Percentiles rank a stretch among this genome's conserved stretches.
Evolutionary conservation across 2,797 vertebrate species (phyloP).

Genomic region (Lateolabrax maculatus): DNA sequence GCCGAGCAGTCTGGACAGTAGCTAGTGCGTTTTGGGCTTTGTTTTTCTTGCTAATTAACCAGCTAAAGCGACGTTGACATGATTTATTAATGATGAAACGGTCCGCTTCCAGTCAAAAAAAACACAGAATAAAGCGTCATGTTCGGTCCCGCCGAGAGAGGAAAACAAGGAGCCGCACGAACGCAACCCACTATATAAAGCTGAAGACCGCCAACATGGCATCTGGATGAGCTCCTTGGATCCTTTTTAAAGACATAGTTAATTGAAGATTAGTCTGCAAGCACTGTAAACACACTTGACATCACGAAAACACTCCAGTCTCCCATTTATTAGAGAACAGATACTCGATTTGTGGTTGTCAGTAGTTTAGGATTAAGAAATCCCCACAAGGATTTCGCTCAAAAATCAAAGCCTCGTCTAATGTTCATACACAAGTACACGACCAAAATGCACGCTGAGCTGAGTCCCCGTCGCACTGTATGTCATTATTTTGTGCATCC

Average conservation of each 20-base stretch:
- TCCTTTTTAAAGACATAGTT: neutral
- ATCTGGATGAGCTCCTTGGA: neutral
- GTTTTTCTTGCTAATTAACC: slow-evolving; percentile 11
- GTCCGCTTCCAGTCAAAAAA: neutral
- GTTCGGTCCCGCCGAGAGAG: neutral
- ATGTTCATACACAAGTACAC: slow-evolving; percentile 35
- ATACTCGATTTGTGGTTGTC: neutral
- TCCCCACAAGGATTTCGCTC: neutral
- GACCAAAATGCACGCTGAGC: slow-evolving; percentile 40
- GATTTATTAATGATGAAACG: neutral
- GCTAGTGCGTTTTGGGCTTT: slow-evolving; percentile 19
- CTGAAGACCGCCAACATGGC: neutral
- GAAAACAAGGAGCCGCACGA: neutral
- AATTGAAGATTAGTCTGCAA: slow-evolving; percentile 6
- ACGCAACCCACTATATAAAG: neutral
- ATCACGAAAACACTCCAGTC: slow-evolving; percentile 55
- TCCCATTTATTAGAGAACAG: neutral
- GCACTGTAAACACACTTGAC: slow-evolving; percentile 10
- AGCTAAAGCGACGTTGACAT: slow-evolving; percentile 18
- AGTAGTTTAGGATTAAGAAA: slow-evolving; percentile 8
- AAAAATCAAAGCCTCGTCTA: slow-evolving; percentile 6
- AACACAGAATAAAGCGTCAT: neutral
- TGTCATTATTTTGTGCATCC: neutral
- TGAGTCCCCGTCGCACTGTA: slow-evolving; percentile 1
- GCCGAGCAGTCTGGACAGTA: neutral